A percentile compares a stretch with the other conserved stretches of the same genome.
Conservation (phyloP, 2,888 invertebrate genomes). For the Cheilosia vernalis region DNA sequence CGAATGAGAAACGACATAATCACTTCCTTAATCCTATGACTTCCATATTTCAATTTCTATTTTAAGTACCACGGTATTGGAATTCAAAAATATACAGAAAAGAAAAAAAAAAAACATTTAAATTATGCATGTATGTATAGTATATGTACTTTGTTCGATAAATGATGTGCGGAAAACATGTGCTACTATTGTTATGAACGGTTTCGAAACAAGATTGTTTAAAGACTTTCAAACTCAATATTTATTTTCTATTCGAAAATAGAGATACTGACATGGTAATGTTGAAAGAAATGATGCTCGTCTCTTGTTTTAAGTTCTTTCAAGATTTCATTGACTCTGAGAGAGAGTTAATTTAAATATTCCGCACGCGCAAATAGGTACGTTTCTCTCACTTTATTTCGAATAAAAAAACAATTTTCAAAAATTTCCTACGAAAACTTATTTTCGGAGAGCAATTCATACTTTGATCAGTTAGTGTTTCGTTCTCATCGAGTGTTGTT, state of each 20-base stretch:
- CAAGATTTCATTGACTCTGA: slow-evolving; percentile 30
- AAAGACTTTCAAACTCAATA: not conserved
- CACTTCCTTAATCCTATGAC: too few species aligned
- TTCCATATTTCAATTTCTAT: too few species aligned
- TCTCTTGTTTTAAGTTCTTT: slow-evolving; percentile 23
- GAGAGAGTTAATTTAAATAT: slow-evolving; percentile 5
- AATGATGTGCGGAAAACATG: not conserved
- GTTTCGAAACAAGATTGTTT: not conserved
- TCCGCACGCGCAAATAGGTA: slow-evolving; percentile 30
- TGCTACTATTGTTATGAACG: not conserved
- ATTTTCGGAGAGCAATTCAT: slow-evolving; percentile 45
- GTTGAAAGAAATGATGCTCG: slow-evolving; percentile 4
- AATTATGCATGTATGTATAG: too few species aligned
- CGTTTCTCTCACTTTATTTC: slow-evolving; percentile 40
- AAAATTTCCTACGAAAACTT: slow-evolving; percentile 19
- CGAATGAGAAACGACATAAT: too few species aligned
- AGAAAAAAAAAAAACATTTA: too few species aligned
- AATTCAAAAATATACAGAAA: too few species aligned
- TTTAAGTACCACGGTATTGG: too few species aligned
- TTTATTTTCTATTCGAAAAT: slow-evolving; percentile 17
- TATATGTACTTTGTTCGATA: too few species aligned
- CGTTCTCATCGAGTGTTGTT: slow-evolving; percentile 84
- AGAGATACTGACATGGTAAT: slow-evolving; percentile 7
- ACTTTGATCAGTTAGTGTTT: slow-evolving; percentile 82
- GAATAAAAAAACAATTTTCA: slow-evolving; percentile 34